phyloP scores from a whole-genome alignment of 2,797 vertebrate species.

The Fundulus diaphanus region DNA sequence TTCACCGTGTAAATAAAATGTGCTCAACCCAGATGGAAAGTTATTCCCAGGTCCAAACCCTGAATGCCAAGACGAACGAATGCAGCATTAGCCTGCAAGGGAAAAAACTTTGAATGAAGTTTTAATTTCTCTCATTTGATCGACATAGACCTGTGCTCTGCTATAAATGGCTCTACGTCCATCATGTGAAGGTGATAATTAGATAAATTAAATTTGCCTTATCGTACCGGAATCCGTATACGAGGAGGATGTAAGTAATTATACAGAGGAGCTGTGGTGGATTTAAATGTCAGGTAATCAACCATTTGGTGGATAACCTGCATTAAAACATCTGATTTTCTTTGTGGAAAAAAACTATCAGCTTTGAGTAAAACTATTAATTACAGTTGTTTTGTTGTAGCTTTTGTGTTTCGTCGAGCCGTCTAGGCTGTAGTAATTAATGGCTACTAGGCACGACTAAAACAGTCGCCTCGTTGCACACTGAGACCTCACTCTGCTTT shows the following conservation, averaged over 20 bases:
- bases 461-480: background rate
- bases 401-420: too few species aligned
- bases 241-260: background rate
- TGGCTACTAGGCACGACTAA: background rate
- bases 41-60: background rate
- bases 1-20: background rate
- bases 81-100: too few species aligned
- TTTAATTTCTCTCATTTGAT: too few species aligned
- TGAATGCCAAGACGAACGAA: too few species aligned
- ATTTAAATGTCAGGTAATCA: background rate
- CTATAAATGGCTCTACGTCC: background rate
- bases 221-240: background rate
- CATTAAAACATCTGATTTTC: background rate
- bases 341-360: background rate
- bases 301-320: background rate
- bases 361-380: background rate
- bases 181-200: background rate
- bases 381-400: too few species aligned
- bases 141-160: background rate
- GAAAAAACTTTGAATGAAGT: too few species aligned
- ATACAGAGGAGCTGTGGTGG: background rate
- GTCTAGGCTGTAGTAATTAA: too few species aligned
- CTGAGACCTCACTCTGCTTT: background rate
- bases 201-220: background rate
- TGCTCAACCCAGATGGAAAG: background rate